A percentile compares a stretch with the other conserved stretches of the same genome.
Conservation (phyloP, 2,888 invertebrate genomes). For the Hydrotaea cyrtoneurina region DNA sequence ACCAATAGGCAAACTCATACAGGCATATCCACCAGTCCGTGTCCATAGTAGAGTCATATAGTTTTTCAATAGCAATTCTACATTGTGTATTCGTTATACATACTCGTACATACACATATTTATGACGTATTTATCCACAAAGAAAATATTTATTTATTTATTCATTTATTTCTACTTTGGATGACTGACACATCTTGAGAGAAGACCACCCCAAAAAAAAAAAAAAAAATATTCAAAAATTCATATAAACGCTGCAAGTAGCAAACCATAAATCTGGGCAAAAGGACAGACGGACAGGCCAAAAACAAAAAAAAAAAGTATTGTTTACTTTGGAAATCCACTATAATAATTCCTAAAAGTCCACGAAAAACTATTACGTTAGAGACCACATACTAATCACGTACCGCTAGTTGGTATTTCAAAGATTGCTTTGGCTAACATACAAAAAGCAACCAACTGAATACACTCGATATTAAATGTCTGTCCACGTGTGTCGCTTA, state of each 20-base stretch:
- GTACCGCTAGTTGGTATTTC: conserved; percentile 26
- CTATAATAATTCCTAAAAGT: conserved; percentile 74
- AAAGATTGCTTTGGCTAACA: conserved; percentile 44
- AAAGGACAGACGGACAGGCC: neutral
- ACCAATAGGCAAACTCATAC: conserved; percentile 34
- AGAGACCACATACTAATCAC: conserved; percentile 46
- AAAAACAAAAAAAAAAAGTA: too few species aligned
- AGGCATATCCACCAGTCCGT: neutral
- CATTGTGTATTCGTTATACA: conserved; percentile 5
- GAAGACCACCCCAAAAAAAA: conserved; percentile 1
- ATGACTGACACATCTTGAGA: conserved; percentile 23
- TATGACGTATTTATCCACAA: conserved; percentile 59
- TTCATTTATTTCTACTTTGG: conserved; percentile 17
- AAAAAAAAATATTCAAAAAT: conserved; percentile 3
- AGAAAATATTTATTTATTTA: conserved; percentile 26
- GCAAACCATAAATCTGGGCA: conserved; percentile 11
- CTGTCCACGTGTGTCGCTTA: neutral
- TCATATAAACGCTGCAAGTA: neutral
- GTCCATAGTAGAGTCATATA: neutral
- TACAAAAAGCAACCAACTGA: neutral
- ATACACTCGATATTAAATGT: neutral
- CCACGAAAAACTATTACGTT: conserved; percentile 29
- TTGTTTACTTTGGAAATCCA: conserved; percentile 74
- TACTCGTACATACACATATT: neutral
- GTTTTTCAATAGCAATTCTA: conserved; percentile 52